phyloP scores from a whole-genome alignment of 2,797 vertebrate genomes.

The Hydrophis major region DNA sequence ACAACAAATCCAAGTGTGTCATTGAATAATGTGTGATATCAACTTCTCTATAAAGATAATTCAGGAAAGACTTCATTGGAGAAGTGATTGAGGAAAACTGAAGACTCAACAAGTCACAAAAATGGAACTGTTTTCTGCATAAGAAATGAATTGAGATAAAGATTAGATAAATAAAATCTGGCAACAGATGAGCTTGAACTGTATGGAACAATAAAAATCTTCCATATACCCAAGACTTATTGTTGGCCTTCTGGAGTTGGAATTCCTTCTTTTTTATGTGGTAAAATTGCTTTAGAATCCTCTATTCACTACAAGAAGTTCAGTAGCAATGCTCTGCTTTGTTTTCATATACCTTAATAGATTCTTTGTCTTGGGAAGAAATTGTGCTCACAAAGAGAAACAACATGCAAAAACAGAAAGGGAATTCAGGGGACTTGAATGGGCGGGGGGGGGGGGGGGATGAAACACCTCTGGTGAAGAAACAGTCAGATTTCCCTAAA shows the following conservation, averaged over 20 bases:
- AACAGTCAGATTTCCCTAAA: neutral
- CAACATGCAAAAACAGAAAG: neutral
- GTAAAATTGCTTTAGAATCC: neutral
- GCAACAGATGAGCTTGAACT: neutral
- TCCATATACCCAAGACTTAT: neutral
- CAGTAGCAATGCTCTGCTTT: neutral
- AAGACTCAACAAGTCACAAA: neutral
- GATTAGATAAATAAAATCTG: neutral
- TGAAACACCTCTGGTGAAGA: neutral
- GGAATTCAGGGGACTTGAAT: neutral
- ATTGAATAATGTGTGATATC: neutral
- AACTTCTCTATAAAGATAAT: no score
- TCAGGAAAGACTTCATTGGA: neutral
- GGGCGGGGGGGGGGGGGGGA: fast-evolving
- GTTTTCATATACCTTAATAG: neutral
- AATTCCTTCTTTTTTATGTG: neutral
- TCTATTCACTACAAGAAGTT: neutral
- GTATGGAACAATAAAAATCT: neutral
- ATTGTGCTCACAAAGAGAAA: neutral
- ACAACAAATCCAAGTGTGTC: neutral
- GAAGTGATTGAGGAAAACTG: neutral
- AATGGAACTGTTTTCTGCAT: neutral
- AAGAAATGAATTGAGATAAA: neutral
- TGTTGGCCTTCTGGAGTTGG: neutral
- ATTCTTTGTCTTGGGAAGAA: neutral